Base-by-base conservation (phyloP, 2,888 invertebrate species). In the Cosmorhoe ocellata region DNA sequence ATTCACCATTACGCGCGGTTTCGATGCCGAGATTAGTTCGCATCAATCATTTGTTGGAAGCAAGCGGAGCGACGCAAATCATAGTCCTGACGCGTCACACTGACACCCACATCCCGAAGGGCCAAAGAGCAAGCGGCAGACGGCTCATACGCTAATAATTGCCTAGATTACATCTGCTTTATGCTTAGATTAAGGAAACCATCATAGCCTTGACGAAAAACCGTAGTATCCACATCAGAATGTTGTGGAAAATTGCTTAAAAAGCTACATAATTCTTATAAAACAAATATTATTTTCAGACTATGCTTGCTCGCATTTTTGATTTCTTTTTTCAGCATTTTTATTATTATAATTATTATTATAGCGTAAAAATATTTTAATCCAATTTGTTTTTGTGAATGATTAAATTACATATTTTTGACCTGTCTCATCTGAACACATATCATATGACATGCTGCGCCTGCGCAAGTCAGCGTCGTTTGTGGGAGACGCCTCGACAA, bases 51-150 rank as follows among this genome's bases (percentile, higher is more conserved):
- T 82, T 84, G 86, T 83, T 70, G 74, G 63, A 61, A 59, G 81
- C 81, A 82, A 85, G 79, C 86, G 82, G 77, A 87, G 73, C 89
- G 81, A 82, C 73, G 81, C 80, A 88, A 90, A 90, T 89, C 87
- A 90, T 87, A 89, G 89, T 85, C 76, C 71, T 73, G 69, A 66
- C 77, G 71, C 78, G 79, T 87, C 86, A 84, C 69, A 57, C 71
- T 81, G 88, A 87, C 87, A 85, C 81, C 75, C 74, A 79, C 84
- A 76, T 82, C 84, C 85, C 79, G 74, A 60, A 51, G 47, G 1
- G 44, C 30, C 58, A 55, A 18, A 60, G 55, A 56, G 10, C 2
- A 34, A 7, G 12, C 8, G 1, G 10, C 31, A 48, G 41, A 48
- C 8, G 6, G 11, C n/a, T 0, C 27, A 14, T 1, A 7, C 7